These are phyloP conservation scores for Gortyna flavago DNA, from an alignment of 2,888 invertebrate genomes.

Conservation along the genomic window DNA sequence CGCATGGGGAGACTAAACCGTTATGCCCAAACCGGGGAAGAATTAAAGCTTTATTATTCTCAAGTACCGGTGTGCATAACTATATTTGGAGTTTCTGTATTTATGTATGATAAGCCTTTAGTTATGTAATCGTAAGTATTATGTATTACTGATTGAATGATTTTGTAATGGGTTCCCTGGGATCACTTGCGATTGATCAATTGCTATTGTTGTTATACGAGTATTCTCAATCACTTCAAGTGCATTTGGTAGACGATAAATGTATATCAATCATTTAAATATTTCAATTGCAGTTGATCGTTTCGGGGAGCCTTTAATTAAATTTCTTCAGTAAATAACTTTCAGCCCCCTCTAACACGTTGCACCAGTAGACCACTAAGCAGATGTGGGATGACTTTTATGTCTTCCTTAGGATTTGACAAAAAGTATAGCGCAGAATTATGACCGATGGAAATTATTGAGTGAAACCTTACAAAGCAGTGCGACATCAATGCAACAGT, in stretches of 20 bases:
- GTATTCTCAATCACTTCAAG: too few species aligned
- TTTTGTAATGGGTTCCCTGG: background rate
- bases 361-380: background rate
- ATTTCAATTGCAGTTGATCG: too few species aligned
- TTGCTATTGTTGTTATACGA: too few species aligned
- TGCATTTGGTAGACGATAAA: too few species aligned
- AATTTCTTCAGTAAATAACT: too few species aligned
- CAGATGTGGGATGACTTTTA: background rate
- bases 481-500: too few species aligned
- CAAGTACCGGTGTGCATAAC: constrained; percentile 7
- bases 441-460: background rate
- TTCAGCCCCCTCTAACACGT: too few species aligned
- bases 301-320: too few species aligned
- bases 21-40: constrained; percentile 41
- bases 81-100: constrained; percentile 28
- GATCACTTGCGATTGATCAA: too few species aligned
- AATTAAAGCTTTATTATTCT: constrained; percentile 30
- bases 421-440: background rate
- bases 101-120: background rate
- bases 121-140: background rate
- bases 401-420: background rate
- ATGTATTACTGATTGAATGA: too few species aligned
- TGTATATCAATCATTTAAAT: too few species aligned
- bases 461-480: background rate
- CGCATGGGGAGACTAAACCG: constrained; percentile 13